These are phyloP conservation scores for Ceriagrion tenellum DNA, from an alignment of 2,888 invertebrate species.

Conservation along the genomic window DNA sequence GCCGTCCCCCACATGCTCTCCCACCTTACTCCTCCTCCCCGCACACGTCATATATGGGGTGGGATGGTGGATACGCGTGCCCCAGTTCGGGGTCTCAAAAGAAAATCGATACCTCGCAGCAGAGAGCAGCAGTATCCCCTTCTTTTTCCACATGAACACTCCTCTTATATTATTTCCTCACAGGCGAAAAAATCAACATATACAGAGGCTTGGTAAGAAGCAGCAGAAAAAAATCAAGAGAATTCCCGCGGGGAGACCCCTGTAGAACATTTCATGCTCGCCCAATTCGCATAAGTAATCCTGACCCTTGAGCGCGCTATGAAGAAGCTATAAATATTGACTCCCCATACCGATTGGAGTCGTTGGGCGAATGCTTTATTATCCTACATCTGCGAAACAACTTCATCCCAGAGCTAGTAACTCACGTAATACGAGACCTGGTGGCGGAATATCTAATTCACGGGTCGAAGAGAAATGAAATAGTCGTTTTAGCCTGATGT, in stretches of 20 bases:
- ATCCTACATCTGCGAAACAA: background rate
- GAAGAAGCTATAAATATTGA: background rate
- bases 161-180: conserved; percentile 7
- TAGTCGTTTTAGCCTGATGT: background rate
- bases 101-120: conserved; percentile 43
- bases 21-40: background rate
- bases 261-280: background rate
- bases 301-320: background rate
- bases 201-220: no score
- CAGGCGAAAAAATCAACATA: no score
- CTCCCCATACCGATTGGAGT: background rate
- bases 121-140: background rate
- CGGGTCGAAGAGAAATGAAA: background rate
- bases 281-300: background rate
- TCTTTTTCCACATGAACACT: conserved; percentile 5
- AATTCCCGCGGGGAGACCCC: background rate
- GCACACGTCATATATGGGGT: background rate
- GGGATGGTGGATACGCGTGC: background rate
- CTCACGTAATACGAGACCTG: background rate
- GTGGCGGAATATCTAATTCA: background rate
- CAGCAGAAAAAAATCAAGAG: no score
- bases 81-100: conserved; percentile 20
- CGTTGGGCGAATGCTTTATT: background rate
- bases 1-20: background rate
- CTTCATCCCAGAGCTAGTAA: background rate